Evolutionary conservation across 2,888 invertebrate genomes (phyloP), one percentile per base, ranked within the genome.

Genomic region (Stratiomys singularior): DNA sequence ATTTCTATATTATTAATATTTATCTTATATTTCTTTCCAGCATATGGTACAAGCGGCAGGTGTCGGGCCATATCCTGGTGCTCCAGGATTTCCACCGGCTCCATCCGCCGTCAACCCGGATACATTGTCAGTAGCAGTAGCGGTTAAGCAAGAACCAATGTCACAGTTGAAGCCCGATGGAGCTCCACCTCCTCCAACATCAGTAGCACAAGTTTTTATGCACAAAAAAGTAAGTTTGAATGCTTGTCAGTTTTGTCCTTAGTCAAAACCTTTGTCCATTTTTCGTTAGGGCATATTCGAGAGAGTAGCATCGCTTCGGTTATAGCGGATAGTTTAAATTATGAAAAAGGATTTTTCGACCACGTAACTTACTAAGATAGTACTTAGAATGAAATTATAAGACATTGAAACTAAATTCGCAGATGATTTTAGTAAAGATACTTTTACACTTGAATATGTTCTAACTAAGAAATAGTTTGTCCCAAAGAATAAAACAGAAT

Each of bases 41-140:
- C 87, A 87, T 83, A 86, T 87, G 85, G 86, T 87, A 85, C 86
- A 86, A 81, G 85, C 87, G 80, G 37, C 37, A 85, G 86, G 80
- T 60, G 87, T 86, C 81, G 84, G 85, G 82, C 86, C 86, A 77
- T 87, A 84, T 82, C 85, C 85, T 69, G 86, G 86, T 82, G 85
- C 86, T 80, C 86, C 87, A 77, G 87, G 86, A 83, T 87, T 84
- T 83, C 86, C 87, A 78, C 84, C 86, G 78, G 84, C 85, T 78
- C 84, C 84, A 63, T 83, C 86, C 77, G 69, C 78, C 25, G 85
- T 85, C 72, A 85, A 84, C 77, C 83, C 84, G 79, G 87, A 87
- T 78, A 85, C 85, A 79, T 82, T 87, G 77, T 84, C 86, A 77
- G 83, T 87, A 82, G 84, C 86, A 76, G 84, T 84, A 77, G 85